Conservation (phyloP, 2,888 invertebrate genomes). For the Papilio elwesi region DNA sequence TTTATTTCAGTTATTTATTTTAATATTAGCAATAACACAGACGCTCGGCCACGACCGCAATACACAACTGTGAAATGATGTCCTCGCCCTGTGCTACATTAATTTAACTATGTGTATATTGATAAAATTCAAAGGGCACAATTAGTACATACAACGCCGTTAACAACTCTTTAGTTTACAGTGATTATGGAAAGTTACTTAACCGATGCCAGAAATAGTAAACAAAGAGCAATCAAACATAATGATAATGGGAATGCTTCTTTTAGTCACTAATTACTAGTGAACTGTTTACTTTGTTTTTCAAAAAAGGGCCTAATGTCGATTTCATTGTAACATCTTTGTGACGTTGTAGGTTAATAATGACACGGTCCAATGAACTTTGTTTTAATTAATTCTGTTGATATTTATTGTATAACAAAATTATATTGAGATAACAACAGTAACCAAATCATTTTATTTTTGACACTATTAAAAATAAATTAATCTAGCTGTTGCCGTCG, state of each 20-base stretch:
- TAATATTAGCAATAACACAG: constrained; percentile 1
- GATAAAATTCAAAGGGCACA: constrained; percentile 32
- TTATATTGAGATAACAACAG: constrained; percentile 1
- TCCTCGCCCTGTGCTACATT: constrained; percentile 16
- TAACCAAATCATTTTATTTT: neutral
- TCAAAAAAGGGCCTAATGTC: neutral
- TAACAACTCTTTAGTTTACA: constrained; percentile 42
- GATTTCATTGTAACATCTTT: neutral
- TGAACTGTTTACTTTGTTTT: neutral
- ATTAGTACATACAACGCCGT: constrained; percentile 22
- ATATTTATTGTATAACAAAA: neutral
- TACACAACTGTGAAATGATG: constrained; percentile 21
- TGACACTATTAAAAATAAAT: too few species aligned
- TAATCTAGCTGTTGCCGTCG: too few species aligned
- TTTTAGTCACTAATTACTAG: constrained; percentile 12
- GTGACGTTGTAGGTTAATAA: constrained; percentile 1
- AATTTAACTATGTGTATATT: constrained; percentile 31
- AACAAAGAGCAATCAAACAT: constrained; percentile 55
- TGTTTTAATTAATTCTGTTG: constrained; percentile 1
- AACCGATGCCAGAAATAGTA: constrained; percentile 52
- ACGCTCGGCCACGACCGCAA: constrained; percentile 14
- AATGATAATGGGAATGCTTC: constrained; percentile 48
- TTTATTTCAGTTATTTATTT: neutral
- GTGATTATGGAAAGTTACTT: constrained; percentile 64
- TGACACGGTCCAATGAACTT: constrained; percentile 15